Evolutionary conservation across 2,888 invertebrate genomes (phyloP), one percentile per base, ranked within the genome.

Genomic region (Hirudinaria manillensis): DNA sequence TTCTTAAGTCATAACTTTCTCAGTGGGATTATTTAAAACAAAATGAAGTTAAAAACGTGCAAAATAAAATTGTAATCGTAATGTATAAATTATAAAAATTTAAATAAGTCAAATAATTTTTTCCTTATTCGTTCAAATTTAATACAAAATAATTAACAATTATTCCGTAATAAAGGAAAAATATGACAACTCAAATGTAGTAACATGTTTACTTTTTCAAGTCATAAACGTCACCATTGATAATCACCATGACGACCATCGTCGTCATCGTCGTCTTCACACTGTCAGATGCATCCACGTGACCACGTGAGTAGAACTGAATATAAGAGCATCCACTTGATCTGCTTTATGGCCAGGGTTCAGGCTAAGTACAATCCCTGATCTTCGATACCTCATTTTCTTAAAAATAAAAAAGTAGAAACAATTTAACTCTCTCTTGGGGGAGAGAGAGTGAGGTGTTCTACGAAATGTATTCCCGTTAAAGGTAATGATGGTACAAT

Each of bases 191-290:
- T 3, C 7, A 24, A 21, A 29, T 61, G 19, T 56, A 53, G 13
- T 53, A 53, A 16, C 21, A 53, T 53, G 13, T 53, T 13, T 53
- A 53, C 13, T 13, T 53, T 13, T 21, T 16, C 53, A 53, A 16
- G 53, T 53, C 53, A 13, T 21, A 16, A 53, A 16, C 21, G 13
- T 53, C 13, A 16, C 53, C 66, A 65, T 45, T 71, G 45, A 36
- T 71, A 24, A 51, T 71, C 71, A 6, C n/a, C 56, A 70, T 68
- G 51, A 56, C 45, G 45, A 61, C 36, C 65, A 24, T 72, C 66
- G 27, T 72, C 51, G 51, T 65, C 72, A 45, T 72, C 72, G 32
- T 66, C 72, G 32, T 72, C 72, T 65, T 65, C 67, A 67, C 51
- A 10, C 32, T 53, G 34, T 24, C 72, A 72, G 24, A 51, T 10